Percentiles rank a stretch among this genome's conserved stretches.
Conservation (phyloP, 2,113 vertebrate genomes). For the Tichodroma muraria region DNA sequence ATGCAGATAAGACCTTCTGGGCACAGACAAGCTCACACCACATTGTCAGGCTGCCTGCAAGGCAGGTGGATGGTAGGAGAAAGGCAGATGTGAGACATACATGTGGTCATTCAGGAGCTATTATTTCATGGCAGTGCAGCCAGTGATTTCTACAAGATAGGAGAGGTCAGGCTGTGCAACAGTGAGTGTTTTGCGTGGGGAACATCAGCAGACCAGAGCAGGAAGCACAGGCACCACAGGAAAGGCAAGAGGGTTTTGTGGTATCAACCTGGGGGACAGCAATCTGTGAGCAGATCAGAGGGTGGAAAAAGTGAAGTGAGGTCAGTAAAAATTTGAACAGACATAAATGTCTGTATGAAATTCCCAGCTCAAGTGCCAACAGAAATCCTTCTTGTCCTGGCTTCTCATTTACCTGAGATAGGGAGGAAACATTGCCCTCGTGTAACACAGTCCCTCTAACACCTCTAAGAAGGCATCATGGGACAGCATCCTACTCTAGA, state of each 20-base stretch:
- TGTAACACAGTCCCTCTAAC: neutral
- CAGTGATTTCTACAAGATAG: neutral
- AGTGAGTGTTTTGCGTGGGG: neutral
- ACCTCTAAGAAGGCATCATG: neutral
- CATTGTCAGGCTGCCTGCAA: neutral
- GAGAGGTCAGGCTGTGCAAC: slow-evolving; percentile 81
- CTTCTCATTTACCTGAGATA: neutral
- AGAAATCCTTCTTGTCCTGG: neutral
- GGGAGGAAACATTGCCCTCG: neutral
- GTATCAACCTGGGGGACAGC: neutral
- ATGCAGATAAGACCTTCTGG: neutral
- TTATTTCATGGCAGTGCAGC: neutral
- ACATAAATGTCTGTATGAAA: neutral
- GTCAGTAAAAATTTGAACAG: neutral
- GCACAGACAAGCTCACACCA: neutral
- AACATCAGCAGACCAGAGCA: neutral
- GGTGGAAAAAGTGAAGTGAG: neutral
- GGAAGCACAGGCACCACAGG: neutral
- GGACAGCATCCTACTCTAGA: neutral
- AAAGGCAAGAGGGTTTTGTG: neutral
- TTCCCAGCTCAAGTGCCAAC: neutral
- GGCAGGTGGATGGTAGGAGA: neutral
- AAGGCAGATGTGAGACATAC: neutral
- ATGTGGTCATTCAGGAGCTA: neutral
- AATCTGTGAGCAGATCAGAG: neutral